Percentiles rank a stretch among this genome's conserved stretches.
phyloP scores from a whole-genome alignment of 2,113 vertebrate species.

The Hoplias malabaricus region DNA sequence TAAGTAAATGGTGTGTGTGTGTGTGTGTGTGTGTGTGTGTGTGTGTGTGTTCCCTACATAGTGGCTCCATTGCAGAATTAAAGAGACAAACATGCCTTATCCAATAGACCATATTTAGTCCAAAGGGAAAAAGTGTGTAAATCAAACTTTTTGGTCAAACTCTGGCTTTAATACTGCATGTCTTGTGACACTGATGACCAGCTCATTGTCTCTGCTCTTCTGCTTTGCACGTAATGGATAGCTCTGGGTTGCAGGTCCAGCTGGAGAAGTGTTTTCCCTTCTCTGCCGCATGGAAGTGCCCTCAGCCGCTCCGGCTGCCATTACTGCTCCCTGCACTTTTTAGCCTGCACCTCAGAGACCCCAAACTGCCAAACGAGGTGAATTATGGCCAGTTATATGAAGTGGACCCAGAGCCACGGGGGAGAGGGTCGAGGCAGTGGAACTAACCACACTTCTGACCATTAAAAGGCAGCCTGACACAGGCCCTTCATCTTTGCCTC shows the following conservation, averaged over 20 bases:
- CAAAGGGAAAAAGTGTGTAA: too few relatives aligned
- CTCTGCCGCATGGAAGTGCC: conserved; percentile 70
- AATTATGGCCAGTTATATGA: conserved; percentile 79
- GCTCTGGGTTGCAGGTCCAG: conserved; percentile 62
- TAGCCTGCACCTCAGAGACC: conserved; percentile 75
- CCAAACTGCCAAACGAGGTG: conserved; percentile 78
- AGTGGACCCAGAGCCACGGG: conserved; percentile 70
- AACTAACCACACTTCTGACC: conserved; percentile 77
- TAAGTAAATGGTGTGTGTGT: too few relatives aligned
- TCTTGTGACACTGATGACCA: not conserved
- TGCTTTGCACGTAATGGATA: conserved; percentile 3
- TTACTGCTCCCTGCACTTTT: conserved; percentile 73
- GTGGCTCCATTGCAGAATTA: too few relatives aligned
- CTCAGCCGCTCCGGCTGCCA: conserved; percentile 70
- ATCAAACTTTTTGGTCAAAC: not conserved
- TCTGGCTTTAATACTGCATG: not conserved
- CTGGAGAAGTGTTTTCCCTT: conserved; percentile 68
- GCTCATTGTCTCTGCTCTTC: conserved; percentile 18
- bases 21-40: too few relatives aligned
- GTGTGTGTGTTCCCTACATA: too few relatives aligned
- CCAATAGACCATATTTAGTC: too few relatives aligned
- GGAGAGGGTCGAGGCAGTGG: conserved; percentile 72
- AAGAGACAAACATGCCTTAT: too few relatives aligned
- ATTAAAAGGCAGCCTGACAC: conserved; percentile 79
- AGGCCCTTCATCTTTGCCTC: conserved; percentile 72